A percentile compares a stretch with the other conserved stretches of the same genome.
These are phyloP conservation scores for Tryphoninae sp. DNA, from an alignment of 2,888 invertebrate genomes.

Conservation along the genomic window DNA sequence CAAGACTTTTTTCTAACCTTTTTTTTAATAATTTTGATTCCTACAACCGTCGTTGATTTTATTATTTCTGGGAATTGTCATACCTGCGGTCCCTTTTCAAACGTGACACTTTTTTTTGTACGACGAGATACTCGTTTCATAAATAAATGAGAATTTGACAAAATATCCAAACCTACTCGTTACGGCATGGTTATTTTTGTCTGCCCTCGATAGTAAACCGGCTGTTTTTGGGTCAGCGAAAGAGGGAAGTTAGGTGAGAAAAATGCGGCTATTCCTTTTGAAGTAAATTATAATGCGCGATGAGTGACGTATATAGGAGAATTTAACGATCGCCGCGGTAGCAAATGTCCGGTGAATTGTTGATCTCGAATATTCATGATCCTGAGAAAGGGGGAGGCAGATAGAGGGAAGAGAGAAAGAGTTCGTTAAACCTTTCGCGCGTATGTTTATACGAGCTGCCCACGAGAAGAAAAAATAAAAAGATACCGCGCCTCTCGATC, in stretches of 20 bases:
- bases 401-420: not conserved
- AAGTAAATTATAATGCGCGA: slow-evolving; percentile 30
- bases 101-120: slow-evolving; percentile 4
- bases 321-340: slow-evolving; percentile 22
- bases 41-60: slow-evolving; percentile 4
- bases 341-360: slow-evolving; percentile 28
- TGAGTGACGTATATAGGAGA: slow-evolving; percentile 23
- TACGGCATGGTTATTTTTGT: slow-evolving; percentile 5
- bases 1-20: slow-evolving; percentile 6
- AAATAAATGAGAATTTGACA: slow-evolving; percentile 41
- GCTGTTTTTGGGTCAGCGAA: slow-evolving; percentile 10
- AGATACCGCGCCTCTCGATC: not conserved
- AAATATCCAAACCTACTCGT: not conserved
- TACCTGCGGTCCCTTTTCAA: slow-evolving; percentile 7
- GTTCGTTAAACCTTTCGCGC: slow-evolving; percentile 26
- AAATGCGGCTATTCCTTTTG: slow-evolving; percentile 37
- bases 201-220: slow-evolving; percentile 37
- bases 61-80: slow-evolving; percentile 15
- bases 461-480: slow-evolving; percentile 3
- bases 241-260: slow-evolving; percentile 3
- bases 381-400: not conserved
- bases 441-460: not conserved
- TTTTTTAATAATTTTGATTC: not conserved
- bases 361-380: slow-evolving; percentile 42
- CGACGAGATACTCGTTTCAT: not conserved